Percentiles rank a stretch among this genome's conserved stretches.
These are phyloP conservation scores for Leptocoma aspasia DNA, from an alignment of 2,113 vertebrate genomes.

Conservation along the genomic window DNA sequence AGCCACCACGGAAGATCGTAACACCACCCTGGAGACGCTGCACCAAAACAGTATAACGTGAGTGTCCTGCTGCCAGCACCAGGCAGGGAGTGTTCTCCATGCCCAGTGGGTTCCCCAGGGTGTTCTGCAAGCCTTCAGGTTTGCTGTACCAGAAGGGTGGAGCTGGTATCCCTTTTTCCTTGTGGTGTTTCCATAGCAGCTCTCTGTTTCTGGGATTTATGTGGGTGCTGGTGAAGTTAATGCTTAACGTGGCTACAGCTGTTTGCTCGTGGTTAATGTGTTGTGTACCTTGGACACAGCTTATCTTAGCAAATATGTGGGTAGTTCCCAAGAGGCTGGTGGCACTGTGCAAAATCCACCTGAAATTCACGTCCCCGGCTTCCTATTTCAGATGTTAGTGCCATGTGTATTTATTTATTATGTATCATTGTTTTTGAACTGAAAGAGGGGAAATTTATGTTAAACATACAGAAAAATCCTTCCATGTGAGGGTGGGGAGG, in stretches of 20 bases:
- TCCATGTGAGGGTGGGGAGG: not conserved
- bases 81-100: not conserved
- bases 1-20: constrained; percentile 95
- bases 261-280: not conserved
- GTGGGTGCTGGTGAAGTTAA: not conserved
- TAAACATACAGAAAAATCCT: not conserved
- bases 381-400: not conserved
- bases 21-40: constrained; percentile 93
- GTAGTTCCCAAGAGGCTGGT: not conserved
- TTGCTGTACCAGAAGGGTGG: not conserved
- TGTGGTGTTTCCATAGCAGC: not conserved
- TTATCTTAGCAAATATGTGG: not conserved
- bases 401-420: not conserved
- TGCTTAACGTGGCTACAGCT: not conserved
- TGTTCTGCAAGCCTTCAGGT: not conserved
- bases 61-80: not conserved
- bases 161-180: not conserved
- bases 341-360: not conserved
- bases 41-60: constrained; percentile 99
- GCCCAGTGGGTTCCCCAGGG: not conserved
- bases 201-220: not conserved
- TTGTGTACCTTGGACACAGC: not conserved
- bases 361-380: not conserved
- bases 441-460: not conserved
- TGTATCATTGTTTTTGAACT: not conserved